Evolutionary conservation across 2,797 vertebrate genomes (phyloP), one percentile per base, ranked within the genome.

Genomic region (Carapus acus): DNA sequence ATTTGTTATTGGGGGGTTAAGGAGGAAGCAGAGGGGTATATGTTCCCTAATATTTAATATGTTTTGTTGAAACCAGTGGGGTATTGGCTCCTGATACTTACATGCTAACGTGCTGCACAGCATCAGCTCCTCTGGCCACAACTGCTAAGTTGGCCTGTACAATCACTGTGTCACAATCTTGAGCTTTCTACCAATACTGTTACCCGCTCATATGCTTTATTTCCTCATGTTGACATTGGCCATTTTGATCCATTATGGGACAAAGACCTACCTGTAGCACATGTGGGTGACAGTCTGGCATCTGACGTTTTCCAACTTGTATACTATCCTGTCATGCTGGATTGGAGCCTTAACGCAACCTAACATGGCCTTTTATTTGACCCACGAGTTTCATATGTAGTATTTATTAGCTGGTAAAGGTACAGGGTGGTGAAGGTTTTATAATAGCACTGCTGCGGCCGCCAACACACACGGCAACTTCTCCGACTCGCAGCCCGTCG

Each of bases 291-390:
- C 42, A 38, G 9, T n/a, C 11, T 11, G 42, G 58, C 59, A 37
- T 17, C 54, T 56, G 27, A 36, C 54, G 40, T 33, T 49, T 55
- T 58, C 44, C 58, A 40, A 64, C 49, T 58, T 8, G 15, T 19
- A 58, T 50, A 54, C 36, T 14, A 43, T 45, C 54, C 54, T 42
- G 20, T 79, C 62, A 78, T 77, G 74, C 78, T 86, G 78, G 79
- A 73, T 78, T 77, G 62, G 57, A 81, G 62, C 72, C 69, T 75
- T 56, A 48, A 46, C 19, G 39, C 24, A 31, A 15, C 47, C 31
- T 2, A 16, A n/a, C n/a, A n/a, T n/a, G n/a, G 57, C 44, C 5
- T 36, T 55, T 44, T 21, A 13, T 46, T 0, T 20, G 14, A 65
- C 34, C 21, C 12, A 9, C 65, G 27, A 48, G 18, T 31, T 43